Evolutionary conservation across 2,797 vertebrate species (phyloP).

Genomic region (Neoniphon sammara): DNA sequence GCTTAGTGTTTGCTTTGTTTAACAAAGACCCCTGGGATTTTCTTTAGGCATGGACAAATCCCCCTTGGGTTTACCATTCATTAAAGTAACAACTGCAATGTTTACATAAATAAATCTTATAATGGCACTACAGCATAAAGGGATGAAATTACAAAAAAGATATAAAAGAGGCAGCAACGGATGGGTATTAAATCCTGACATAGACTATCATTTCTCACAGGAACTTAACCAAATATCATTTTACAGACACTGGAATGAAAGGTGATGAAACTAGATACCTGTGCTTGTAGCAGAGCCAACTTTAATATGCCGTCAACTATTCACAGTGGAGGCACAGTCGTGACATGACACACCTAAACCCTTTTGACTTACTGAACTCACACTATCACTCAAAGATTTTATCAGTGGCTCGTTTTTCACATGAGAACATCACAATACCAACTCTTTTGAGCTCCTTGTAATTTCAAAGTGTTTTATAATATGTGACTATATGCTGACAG

Average conservation of each 20-base stretch:
- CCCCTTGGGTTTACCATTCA: slow-evolving; percentile 11
- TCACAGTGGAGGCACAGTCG: slow-evolving; percentile 45
- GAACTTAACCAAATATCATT: slow-evolving; percentile 50
- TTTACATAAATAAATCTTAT: slow-evolving; percentile 36
- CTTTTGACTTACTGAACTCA: slow-evolving; percentile 26
- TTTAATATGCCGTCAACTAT: slow-evolving; percentile 45
- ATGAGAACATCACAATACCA: slow-evolving; percentile 20
- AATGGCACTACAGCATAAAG: slow-evolving; percentile 35
- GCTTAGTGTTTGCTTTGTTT: slow-evolving; percentile 19
- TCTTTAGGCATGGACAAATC: slow-evolving; percentile 12
- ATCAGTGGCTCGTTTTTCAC: slow-evolving; percentile 49
- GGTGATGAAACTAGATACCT: slow-evolving; percentile 58
- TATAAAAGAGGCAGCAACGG: slow-evolving; percentile 4
- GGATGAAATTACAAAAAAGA: slow-evolving; percentile 9
- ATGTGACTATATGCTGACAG: neutral
- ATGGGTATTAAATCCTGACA: slow-evolving; percentile 19
- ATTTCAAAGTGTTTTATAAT: neutral
- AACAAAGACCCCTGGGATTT: slow-evolving; percentile 7
- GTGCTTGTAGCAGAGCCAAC: slow-evolving; percentile 39
- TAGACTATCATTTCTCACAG: slow-evolving; percentile 42
- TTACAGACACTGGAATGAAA: slow-evolving; percentile 63
- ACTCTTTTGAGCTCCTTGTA: neutral
- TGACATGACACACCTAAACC: slow-evolving; percentile 68
- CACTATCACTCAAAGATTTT: slow-evolving; percentile 11
- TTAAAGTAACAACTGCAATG: slow-evolving; percentile 21